phyloP scores from a whole-genome alignment of 2,113 vertebrate genomes.

The Neotragus pygmaeus region DNA sequence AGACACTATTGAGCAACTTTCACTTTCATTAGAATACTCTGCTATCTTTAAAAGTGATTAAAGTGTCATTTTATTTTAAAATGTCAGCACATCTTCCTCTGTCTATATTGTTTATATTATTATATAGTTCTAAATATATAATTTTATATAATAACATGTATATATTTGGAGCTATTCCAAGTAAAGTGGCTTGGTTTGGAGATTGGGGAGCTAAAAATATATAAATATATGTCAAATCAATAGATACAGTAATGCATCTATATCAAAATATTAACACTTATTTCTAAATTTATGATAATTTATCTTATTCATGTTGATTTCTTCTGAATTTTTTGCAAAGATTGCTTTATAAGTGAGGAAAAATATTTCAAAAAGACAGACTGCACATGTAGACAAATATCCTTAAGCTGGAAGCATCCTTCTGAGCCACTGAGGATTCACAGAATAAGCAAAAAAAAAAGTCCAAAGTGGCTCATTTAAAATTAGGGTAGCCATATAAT shows the following conservation, averaged over 20 bases:
- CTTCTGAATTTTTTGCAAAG: neutral
- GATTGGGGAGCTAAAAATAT: neutral
- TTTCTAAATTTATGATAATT: neutral
- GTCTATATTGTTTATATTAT: neutral
- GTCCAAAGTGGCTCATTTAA: neutral
- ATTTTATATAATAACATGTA: neutral
- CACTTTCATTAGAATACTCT: neutral
- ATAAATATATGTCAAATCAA: neutral
- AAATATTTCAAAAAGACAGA: slow-evolving; percentile 23
- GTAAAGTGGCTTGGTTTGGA: slow-evolving; percentile 13
- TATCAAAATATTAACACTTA: slow-evolving; percentile 1
- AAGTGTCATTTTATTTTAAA: neutral
- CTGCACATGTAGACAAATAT: neutral
- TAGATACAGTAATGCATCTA: neutral
- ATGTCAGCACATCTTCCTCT: neutral
- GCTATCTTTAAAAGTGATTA: neutral
- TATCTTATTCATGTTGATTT: neutral
- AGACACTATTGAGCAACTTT: neutral
- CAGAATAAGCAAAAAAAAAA: slow-evolving; percentile 1
- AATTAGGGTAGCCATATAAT: slow-evolving; percentile 1
- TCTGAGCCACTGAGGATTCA: neutral
- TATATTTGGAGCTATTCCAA: neutral
- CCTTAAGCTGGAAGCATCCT: neutral
- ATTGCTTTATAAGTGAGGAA: neutral
- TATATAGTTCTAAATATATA: neutral